phyloP scores from a whole-genome alignment of 2,888 invertebrate genomes.

The Caradrina kadenii region DNA sequence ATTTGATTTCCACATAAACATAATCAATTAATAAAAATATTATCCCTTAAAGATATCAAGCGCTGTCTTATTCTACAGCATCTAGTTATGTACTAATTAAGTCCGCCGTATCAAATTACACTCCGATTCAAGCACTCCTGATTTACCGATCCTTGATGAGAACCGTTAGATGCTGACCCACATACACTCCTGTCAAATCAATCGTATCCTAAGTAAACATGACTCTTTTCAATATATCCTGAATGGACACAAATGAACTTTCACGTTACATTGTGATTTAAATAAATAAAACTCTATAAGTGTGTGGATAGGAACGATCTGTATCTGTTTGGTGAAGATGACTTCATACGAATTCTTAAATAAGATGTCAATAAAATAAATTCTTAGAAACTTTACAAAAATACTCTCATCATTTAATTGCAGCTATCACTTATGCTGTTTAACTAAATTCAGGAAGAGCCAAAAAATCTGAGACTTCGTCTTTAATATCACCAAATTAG shows the following conservation, averaged over 20 bases:
- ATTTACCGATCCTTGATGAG: slow-evolving; percentile 52
- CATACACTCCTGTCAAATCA: slow-evolving; percentile 50
- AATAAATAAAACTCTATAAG: slow-evolving; percentile 44
- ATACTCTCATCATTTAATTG: no score
- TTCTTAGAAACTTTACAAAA: no score
- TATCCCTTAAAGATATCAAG: background rate
- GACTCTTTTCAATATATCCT: slow-evolving; percentile 48
- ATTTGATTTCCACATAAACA: background rate
- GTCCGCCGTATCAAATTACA: slow-evolving; percentile 26
- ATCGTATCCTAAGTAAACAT: slow-evolving; percentile 62
- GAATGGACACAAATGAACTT: slow-evolving; percentile 64
- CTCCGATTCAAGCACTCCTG: slow-evolving; percentile 39
- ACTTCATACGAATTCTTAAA: slow-evolving; percentile 14
- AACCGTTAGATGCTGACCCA: slow-evolving; percentile 57
- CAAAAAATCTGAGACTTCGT: no score
- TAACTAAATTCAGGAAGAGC: background rate
- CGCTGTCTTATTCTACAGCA: slow-evolving; percentile 10
- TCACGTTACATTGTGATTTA: slow-evolving; percentile 48
- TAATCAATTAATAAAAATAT: background rate
- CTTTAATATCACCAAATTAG: no score
- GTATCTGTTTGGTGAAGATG: background rate
- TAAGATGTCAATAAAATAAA: background rate
- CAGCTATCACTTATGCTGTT: background rate
- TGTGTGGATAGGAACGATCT: slow-evolving; percentile 14
- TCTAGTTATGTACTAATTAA: slow-evolving; percentile 45